These are phyloP conservation scores for Parauchenoglanis ngamensis DNA, from an alignment of 2,797 vertebrate species.

Conservation along the genomic window DNA sequence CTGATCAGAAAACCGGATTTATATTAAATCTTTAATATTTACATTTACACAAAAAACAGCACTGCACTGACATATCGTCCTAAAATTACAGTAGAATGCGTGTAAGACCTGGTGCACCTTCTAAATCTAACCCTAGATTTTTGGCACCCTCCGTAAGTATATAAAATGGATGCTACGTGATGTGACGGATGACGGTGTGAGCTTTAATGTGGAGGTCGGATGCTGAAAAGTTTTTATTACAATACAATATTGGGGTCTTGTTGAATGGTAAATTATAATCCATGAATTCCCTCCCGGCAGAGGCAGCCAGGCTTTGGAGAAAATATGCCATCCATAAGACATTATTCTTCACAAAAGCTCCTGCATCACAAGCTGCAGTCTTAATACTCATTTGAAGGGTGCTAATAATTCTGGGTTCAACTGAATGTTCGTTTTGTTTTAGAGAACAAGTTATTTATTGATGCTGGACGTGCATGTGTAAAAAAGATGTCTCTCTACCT, in stretches of 20 bases:
- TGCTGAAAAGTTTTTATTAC: neutral
- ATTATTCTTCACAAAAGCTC: too few species aligned
- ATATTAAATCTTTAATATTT: neutral
- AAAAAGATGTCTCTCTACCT: conserved; percentile 48
- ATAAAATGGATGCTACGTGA: neutral
- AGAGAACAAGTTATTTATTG: neutral
- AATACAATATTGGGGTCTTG: neutral
- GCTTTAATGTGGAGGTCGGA: neutral
- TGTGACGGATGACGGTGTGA: neutral
- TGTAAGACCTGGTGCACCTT: neutral
- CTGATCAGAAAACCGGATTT: neutral
- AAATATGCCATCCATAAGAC: neutral
- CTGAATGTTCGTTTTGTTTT: neutral
- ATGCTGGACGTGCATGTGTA: neutral
- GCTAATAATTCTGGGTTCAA: neutral
- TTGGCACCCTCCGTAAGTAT: neutral
- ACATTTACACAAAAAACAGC: neutral
- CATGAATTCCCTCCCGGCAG: neutral
- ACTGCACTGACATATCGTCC: neutral
- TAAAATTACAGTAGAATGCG: neutral
- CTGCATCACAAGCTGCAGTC: neutral
- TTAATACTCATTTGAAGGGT: neutral
- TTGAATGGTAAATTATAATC: neutral
- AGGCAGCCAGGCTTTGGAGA: neutral
- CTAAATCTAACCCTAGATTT: neutral